These are phyloP conservation scores for Caenorhabditis inopinata DNA, from an alignment of 1,140 invertebrate species.

Conservation along the genomic window DNA sequence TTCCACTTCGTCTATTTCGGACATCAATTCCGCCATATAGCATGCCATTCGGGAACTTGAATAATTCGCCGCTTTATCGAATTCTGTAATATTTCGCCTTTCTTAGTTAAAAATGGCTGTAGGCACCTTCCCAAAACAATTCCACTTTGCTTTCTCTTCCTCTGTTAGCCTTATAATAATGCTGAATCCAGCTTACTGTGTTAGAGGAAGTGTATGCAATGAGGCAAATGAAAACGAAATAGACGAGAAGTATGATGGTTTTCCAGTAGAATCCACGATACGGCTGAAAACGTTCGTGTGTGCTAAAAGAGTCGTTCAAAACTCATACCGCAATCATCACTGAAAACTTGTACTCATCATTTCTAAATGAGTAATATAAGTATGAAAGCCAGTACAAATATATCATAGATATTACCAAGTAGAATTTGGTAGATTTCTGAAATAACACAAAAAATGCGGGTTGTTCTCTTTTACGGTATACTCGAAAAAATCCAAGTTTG, in stretches of 20 bases:
- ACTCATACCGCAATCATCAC: background rate
- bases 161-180: background rate
- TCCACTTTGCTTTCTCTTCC: background rate
- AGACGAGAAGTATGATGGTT: background rate
- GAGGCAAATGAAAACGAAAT: background rate
- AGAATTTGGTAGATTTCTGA: background rate
- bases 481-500: background rate
- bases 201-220: background rate
- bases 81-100: too few relatives aligned
- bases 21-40: background rate
- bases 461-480: background rate
- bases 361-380: background rate
- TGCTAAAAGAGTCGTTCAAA: background rate
- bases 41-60: background rate
- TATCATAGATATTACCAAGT: background rate
- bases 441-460: background rate
- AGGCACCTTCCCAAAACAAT: background rate
- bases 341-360: background rate
- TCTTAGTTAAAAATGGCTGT: too few relatives aligned
- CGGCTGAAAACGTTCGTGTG: background rate
- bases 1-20: background rate
- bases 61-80: background rate
- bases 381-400: background rate
- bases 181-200: background rate
- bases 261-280: background rate